These are phyloP conservation scores for Dromaius novaehollandiae DNA, from an alignment of 2,113 vertebrate species.

Conservation along the genomic window DNA sequence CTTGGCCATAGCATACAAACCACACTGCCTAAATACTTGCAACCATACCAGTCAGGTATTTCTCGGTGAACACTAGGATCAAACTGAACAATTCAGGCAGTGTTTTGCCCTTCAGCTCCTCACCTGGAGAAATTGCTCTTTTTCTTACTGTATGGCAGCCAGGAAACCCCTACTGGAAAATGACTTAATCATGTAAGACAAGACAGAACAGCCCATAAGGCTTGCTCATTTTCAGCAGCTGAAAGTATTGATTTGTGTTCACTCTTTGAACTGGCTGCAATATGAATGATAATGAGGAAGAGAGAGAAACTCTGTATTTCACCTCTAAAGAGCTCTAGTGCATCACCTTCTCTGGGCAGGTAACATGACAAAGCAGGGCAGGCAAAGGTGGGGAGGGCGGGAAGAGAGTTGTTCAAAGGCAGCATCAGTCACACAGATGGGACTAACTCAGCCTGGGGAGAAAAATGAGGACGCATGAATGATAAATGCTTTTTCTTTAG, in stretches of 20 bases:
- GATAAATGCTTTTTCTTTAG: slow-evolving; percentile 54
- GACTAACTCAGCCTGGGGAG: background rate
- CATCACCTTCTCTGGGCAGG: accelerated
- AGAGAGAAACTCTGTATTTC: background rate
- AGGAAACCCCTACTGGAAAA: background rate
- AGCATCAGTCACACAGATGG: slow-evolving; percentile 1
- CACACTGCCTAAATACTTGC: background rate
- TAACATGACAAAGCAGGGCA: background rate
- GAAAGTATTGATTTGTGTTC: background rate
- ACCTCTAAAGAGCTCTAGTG: background rate
- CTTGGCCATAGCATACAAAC: background rate
- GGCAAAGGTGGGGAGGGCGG: background rate
- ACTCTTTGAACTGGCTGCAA: background rate
- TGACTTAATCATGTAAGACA: slow-evolving; percentile 14
- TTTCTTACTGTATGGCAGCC: background rate
- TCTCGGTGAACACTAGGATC: background rate
- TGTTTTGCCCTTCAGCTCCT: background rate
- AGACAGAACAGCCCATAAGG: background rate
- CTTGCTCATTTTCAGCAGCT: background rate
- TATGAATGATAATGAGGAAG: background rate
- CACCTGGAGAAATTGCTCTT: background rate
- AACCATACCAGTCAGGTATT: background rate
- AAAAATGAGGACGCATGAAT: slow-evolving; percentile 47
- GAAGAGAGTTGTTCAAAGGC: background rate
- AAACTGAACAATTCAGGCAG: background rate